These are phyloP conservation scores for Brachypodius melanocephalos DNA, from an alignment of 2,113 vertebrate species.

Conservation along the genomic window DNA sequence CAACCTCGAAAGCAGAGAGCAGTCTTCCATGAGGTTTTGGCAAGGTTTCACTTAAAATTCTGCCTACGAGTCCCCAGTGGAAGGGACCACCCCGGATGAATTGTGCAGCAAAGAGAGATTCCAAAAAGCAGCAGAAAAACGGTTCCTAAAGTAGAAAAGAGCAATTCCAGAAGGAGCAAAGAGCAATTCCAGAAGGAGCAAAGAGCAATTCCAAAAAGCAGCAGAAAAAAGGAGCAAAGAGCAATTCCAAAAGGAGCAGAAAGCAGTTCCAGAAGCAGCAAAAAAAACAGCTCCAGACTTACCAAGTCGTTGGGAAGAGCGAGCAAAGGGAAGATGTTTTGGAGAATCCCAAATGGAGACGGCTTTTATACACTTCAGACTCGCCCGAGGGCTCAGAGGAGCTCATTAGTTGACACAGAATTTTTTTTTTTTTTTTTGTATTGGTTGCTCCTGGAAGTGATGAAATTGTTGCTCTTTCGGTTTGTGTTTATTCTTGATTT, in stretches of 20 bases:
- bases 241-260: neutral
- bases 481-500: neutral
- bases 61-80: no score
- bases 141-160: neutral
- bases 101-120: neutral
- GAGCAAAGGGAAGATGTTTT: neutral
- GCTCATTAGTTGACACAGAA: neutral
- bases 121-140: neutral
- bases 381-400: neutral
- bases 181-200: neutral
- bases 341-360: neutral
- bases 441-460: constrained; percentile 2
- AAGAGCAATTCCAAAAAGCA: neutral
- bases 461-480: neutral
- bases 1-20: accelerated
- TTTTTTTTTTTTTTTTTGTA: constrained; percentile 32
- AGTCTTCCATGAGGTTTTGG: neutral
- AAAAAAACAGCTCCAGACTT: neutral
- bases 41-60: neutral
- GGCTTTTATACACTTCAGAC: constrained; percentile 16
- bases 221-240: no score
- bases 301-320: neutral
- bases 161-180: neutral
- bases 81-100: neutral
- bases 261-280: neutral